phyloP scores from a whole-genome alignment of 2,113 vertebrate species.

The Emberiza fucata region DNA sequence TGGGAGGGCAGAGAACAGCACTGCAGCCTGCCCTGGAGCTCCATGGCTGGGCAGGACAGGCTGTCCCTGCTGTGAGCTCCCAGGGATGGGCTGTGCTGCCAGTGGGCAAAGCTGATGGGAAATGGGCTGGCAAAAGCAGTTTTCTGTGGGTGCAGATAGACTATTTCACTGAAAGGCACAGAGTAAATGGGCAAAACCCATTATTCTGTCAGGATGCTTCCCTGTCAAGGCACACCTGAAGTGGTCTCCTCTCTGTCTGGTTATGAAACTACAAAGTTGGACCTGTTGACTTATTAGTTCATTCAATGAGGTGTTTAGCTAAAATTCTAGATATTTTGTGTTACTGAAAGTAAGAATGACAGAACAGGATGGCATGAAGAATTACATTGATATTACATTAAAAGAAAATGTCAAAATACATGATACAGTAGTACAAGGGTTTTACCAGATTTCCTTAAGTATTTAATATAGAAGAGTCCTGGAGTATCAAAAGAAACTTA shows the following conservation, averaged over 20 bases:
- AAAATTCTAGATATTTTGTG: not conserved
- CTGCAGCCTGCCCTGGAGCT: not conserved
- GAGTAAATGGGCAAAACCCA: not conserved
- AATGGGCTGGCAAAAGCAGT: not conserved
- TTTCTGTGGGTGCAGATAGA: not conserved
- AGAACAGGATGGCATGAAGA: not conserved
- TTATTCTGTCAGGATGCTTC: not conserved
- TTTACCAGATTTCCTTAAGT: not conserved
- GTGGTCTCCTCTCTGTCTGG: not conserved
- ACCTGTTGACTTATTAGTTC: not conserved
- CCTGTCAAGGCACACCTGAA: not conserved
- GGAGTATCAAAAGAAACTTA: not conserved
- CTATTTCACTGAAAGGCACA: not conserved
- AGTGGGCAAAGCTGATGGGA: not conserved
- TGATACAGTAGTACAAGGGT: not conserved
- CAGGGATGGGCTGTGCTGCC: not conserved
- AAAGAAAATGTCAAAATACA: not conserved
- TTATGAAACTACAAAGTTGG: not conserved
- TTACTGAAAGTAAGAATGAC: not conserved
- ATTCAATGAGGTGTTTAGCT: not conserved
- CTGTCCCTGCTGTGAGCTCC: not conserved
- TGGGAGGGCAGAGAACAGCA: not conserved
- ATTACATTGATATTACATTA: not conserved
- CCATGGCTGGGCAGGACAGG: not conserved
- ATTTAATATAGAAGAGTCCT: not conserved